Percentiles rank a stretch among this genome's conserved stretches.
These are phyloP conservation scores for Bruchidius siliquastri DNA, from an alignment of 2,888 invertebrate species.

Conservation along the genomic window DNA sequence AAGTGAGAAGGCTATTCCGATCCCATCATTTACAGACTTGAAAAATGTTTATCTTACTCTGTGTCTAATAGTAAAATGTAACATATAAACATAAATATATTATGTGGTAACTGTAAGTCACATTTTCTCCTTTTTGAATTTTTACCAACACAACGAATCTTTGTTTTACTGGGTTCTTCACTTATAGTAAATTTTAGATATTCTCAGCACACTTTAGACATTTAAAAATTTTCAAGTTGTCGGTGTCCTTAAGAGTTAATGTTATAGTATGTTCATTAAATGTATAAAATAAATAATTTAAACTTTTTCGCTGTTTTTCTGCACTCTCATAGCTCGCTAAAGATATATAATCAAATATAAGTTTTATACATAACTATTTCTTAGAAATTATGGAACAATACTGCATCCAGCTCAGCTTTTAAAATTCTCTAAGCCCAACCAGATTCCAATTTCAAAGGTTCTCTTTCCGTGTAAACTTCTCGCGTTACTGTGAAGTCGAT, in stretches of 20 bases:
- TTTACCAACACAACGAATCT: constrained; percentile 31
- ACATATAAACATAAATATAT: constrained; percentile 23
- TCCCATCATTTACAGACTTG: constrained; percentile 9
- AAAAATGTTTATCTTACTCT: constrained; percentile 9
- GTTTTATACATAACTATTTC: no score
- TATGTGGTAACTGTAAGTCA: constrained; percentile 24
- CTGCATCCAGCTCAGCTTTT: no score
- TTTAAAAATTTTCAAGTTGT: constrained; percentile 38
- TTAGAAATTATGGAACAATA: no score
- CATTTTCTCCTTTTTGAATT: constrained; percentile 23
- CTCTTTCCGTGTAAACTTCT: no score
- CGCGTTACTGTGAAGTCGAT: no score
- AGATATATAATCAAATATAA: no score
- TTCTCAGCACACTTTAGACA: constrained; percentile 34
- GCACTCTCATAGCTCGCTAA: no score
- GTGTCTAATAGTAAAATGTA: constrained; percentile 15
- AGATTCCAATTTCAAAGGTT: no score
- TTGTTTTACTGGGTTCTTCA: constrained; percentile 26
- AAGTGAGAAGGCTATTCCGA: constrained; percentile 11
- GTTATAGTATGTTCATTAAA: constrained; percentile 42
- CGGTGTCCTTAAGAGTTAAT: constrained; percentile 42
- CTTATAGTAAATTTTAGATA: constrained; percentile 28
- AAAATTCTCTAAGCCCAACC: no score
- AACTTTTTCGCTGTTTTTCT: constrained; percentile 5
- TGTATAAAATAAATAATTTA: constrained; percentile 37